A percentile compares a stretch with the other conserved stretches of the same genome.
phyloP scores from a whole-genome alignment of 2,113 vertebrate species.

The Zingel zingel region DNA sequence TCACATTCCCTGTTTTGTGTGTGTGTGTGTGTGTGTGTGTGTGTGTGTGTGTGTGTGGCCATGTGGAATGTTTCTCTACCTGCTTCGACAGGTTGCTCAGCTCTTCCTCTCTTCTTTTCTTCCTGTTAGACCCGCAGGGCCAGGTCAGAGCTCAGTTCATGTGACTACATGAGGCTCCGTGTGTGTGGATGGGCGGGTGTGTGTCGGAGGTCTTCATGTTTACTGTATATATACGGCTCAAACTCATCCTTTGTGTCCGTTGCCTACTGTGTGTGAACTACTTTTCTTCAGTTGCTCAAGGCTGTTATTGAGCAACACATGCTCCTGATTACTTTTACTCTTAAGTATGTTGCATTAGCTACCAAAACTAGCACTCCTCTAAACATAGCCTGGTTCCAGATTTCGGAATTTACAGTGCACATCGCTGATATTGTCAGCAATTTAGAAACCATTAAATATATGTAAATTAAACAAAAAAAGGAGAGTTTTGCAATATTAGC shows the following conservation, averaged over 20 bases:
- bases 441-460: neutral
- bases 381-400: neutral
- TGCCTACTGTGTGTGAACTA: neutral
- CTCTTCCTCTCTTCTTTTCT: slow-evolving; percentile 43
- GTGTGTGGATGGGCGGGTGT: neutral
- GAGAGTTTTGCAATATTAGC: no score
- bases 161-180: slow-evolving; percentile 17
- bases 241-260: slow-evolving; percentile 15
- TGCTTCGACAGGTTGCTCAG: slow-evolving; percentile 77
- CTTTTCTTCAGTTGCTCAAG: slow-evolving; percentile 12
- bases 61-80: slow-evolving; percentile 75
- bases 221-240: slow-evolving; percentile 41
- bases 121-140: slow-evolving; percentile 76
- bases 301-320: slow-evolving; percentile 23
- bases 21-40: slow-evolving; percentile 37
- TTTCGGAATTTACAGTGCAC: no score
- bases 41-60: slow-evolving; percentile 45
- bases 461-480: neutral
- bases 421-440: neutral
- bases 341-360: neutral
- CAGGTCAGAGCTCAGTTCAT: slow-evolving; percentile 46
- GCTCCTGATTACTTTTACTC: neutral
- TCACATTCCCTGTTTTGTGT: slow-evolving; percentile 5
- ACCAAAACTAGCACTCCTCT: neutral
- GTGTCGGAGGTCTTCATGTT: slow-evolving; percentile 46